Evolutionary conservation across 2,797 vertebrate species (phyloP).

Genomic region (Falco berigora): DNA sequence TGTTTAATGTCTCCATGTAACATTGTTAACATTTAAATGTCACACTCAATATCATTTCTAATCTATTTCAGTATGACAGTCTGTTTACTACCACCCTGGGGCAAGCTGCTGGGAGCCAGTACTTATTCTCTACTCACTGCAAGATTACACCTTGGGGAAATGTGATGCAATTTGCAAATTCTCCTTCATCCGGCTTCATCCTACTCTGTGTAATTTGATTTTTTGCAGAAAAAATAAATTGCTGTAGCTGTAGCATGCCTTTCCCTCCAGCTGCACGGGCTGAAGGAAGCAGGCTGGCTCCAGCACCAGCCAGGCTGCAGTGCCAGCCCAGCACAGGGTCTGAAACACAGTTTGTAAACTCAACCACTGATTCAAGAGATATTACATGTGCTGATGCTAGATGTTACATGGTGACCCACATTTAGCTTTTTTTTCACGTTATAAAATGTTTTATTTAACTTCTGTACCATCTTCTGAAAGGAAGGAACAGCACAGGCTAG

Average conservation of each 20-base stretch:
- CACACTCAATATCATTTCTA: neutral
- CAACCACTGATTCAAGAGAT: constrained; percentile 51
- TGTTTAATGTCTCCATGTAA: neutral
- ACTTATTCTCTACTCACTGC: neutral
- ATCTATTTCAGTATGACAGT: constrained; percentile 41
- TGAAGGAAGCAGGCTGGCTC: neutral
- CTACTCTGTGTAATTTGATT: neutral
- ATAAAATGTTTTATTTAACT: neutral
- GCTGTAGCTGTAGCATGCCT: neutral
- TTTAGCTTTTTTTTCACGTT: neutral
- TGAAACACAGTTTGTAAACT: neutral
- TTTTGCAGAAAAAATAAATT: neutral
- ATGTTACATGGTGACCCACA: neutral
- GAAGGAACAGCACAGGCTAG: neutral
- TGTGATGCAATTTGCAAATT: neutral
- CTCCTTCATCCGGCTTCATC: neutral
- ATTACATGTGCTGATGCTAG: constrained; percentile 7
- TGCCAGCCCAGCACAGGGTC: neutral
- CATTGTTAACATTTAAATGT: constrained; percentile 25
- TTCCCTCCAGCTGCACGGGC: neutral
- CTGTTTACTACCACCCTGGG: neutral
- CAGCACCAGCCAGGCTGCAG: neutral
- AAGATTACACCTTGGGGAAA: neutral
- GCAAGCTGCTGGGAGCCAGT: neutral
- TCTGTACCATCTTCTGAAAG: neutral